These are phyloP conservation scores for Arvicanthis niloticus DNA, from an alignment of 2,113 vertebrate genomes.

Conservation along the genomic window DNA sequence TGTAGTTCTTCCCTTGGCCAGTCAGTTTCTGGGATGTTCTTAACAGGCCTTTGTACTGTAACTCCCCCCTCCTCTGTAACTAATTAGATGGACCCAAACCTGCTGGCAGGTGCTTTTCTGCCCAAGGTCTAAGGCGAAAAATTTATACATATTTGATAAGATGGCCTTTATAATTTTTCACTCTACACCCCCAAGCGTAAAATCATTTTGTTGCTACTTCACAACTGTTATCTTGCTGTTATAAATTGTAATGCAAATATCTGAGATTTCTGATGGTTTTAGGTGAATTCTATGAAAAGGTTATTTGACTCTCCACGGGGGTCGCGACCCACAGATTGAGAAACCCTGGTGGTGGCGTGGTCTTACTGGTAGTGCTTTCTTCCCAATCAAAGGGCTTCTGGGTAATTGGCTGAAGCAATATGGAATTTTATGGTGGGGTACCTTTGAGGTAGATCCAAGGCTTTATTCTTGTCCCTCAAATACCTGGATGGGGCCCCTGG, in stretches of 20 bases:
- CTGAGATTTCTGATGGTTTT: not conserved
- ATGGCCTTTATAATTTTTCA: no score
- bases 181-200: not conserved
- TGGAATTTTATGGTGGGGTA: rapidly evolving
- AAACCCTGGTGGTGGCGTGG: not conserved
- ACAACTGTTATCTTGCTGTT: not conserved
- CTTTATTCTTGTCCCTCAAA: no score
- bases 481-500: not conserved
- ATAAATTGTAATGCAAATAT: not conserved
- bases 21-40: no score
- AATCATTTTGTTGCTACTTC: not conserved
- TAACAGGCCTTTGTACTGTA: no score
- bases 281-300: not conserved
- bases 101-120: no score
- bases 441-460: not conserved
- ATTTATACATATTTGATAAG: no score
- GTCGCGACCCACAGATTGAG: not conserved
- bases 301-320: not conserved
- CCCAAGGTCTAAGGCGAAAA: no score
- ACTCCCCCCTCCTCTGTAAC: no score
- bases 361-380: not conserved
- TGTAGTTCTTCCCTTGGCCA: no score
- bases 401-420: not conserved
- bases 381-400: not conserved
- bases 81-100: no score